phyloP scores from a whole-genome alignment of 2,113 vertebrate genomes.

The Xiphophorus maculatus region DNA sequence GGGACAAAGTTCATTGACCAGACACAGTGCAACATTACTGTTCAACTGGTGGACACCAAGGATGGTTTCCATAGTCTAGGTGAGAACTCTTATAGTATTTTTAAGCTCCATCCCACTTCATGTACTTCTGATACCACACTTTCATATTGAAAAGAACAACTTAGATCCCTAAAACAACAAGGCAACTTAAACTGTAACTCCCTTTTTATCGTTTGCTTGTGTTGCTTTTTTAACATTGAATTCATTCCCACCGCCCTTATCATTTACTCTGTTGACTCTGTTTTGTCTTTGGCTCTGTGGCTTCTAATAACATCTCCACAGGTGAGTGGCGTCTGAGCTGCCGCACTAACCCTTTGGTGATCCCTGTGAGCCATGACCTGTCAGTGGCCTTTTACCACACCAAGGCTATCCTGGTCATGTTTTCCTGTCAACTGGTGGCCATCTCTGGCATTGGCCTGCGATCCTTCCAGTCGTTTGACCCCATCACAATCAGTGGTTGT shows the following conservation, averaged over 20 bases:
- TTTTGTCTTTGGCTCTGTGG: conserved; percentile 23
- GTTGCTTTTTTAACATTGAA: conserved; percentile 3
- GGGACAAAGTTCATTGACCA: conserved; percentile 91
- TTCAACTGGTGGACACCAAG: conserved; percentile 93
- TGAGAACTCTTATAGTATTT: conserved; percentile 63
- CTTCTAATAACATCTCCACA: conserved; percentile 65
- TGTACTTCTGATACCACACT: conserved; percentile 2
- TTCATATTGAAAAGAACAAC: conserved; percentile 1
- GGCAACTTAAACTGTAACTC: not conserved
- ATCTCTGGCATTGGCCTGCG: conserved; percentile 97
- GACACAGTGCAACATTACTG: conserved; percentile 91
- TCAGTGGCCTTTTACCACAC: conserved; percentile 97
- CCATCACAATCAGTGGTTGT: conserved; percentile 97
- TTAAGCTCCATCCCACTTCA: not conserved
- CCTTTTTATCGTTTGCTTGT: not conserved
- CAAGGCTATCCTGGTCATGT: conserved; percentile 91
- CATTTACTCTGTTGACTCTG: conserved; percentile 1
- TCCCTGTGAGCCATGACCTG: conserved; percentile 97
- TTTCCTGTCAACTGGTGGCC: conserved; percentile 90
- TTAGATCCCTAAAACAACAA: not conserved
- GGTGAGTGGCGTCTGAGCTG: conserved; percentile 96
- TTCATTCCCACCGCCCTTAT: not conserved
- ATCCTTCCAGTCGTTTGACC: conserved; percentile 99
- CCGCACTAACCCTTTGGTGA: conserved; percentile 96
- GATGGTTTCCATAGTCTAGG: conserved; percentile 90